Conservation (phyloP, 1,140 invertebrate genomes). For the Teleogryllus occipitalis region DNA sequence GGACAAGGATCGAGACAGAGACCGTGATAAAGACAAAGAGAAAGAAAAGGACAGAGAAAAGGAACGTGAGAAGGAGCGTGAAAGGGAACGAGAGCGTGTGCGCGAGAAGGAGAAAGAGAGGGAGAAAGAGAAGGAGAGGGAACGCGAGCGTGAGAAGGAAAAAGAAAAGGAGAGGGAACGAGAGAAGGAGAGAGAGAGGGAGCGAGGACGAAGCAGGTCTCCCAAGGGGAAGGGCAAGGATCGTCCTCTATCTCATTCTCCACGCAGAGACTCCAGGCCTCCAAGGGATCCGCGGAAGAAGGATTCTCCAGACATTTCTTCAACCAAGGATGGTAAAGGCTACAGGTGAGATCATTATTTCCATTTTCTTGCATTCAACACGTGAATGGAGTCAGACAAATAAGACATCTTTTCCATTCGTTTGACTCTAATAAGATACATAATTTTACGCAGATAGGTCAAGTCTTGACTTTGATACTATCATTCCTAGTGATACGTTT, state of each 20-base stretch:
- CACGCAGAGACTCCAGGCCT: conserved; percentile 28
- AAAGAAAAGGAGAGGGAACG: conserved; percentile 33
- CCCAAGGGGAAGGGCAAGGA: conserved; percentile 34
- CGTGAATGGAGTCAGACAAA: no score
- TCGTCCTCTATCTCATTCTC: conserved; percentile 28
- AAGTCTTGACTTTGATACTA: neutral
- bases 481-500: no score
- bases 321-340: conserved; percentile 16
- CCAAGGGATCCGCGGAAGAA: conserved; percentile 22
- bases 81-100: conserved; percentile 32
- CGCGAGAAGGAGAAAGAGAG: conserved; percentile 31
- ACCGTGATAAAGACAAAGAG: conserved; percentile 35
- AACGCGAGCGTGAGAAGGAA: conserved; percentile 27
- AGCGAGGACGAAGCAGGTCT: conserved; percentile 32
- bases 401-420: no score
- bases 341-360: conserved; percentile 17
- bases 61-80: conserved; percentile 30
- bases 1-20: conserved; percentile 30
- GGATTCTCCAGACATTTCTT: conserved; percentile 24
- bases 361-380: neutral
- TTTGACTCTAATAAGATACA: no score
- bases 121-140: conserved; percentile 32
- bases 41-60: conserved; percentile 22
- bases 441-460: no score
- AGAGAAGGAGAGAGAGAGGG: conserved; percentile 31